phyloP scores from a whole-genome alignment of 2,888 invertebrate genomes.

The Eupithecia centaureata region DNA sequence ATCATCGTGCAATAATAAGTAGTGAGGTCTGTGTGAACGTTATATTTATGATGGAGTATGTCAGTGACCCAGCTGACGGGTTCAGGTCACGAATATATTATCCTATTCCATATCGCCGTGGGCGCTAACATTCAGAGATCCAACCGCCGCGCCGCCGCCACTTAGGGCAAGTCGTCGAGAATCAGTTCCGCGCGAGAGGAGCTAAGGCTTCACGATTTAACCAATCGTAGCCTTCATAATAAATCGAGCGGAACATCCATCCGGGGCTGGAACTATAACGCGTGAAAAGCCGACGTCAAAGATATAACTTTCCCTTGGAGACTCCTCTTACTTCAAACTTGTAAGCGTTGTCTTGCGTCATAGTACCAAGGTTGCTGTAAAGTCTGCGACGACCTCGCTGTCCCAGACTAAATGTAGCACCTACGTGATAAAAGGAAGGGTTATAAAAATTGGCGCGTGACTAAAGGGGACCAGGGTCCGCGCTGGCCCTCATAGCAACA shows the following conservation, averaged over 20 bases:
- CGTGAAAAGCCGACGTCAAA: background rate
- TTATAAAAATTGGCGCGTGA: constrained; percentile 9
- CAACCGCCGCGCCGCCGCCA: constrained; percentile 23
- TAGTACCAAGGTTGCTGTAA: background rate
- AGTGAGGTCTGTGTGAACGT: background rate
- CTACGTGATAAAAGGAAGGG: constrained; percentile 6
- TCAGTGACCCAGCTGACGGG: constrained; percentile 19
- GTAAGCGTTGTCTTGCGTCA: background rate
- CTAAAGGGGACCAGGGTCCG: constrained; percentile 10
- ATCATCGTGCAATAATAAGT: background rate
- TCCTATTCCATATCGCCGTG: constrained; percentile 23
- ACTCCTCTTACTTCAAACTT: background rate
- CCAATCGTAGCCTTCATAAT: constrained; percentile 32
- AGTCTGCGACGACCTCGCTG: background rate
- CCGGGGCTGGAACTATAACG: constrained; percentile 6
- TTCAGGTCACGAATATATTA: constrained; percentile 20
- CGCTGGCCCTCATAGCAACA: constrained; percentile 27
- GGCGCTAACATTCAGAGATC: constrained; percentile 34
- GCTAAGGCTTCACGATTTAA: constrained; percentile 26
- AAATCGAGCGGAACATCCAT: constrained; percentile 32
- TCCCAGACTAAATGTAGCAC: constrained; percentile 6
- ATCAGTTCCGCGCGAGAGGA: constrained; percentile 22
- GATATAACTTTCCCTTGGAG: constrained; percentile 2
- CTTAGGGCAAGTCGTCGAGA: constrained; percentile 29
- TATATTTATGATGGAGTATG: constrained; percentile 2